Conservation (phyloP, 37 sponge, comb jelly and placozoan genomes). For the Oopsacas minuta region DNA sequence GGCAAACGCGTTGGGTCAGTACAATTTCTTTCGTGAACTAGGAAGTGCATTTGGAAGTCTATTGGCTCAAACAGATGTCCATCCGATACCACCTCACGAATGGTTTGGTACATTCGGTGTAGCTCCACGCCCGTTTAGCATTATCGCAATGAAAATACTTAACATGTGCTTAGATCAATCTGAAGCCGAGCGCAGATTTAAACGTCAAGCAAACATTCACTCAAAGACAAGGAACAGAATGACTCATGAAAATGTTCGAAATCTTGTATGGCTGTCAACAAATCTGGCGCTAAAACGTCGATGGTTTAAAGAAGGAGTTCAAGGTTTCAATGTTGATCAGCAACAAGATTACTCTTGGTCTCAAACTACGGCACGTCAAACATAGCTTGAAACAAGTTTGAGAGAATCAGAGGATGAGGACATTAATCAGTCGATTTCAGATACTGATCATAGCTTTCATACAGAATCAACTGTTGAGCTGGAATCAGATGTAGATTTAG, state of each 20-base stretch:
- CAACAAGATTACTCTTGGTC: background rate
- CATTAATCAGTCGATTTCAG: background rate
- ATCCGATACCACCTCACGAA: background rate
- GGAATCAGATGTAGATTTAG: background rate
- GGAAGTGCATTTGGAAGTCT: background rate
- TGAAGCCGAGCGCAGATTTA: background rate
- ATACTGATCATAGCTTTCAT: background rate
- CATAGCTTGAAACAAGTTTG: background rate
- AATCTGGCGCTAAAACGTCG: background rate
- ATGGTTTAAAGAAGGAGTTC: background rate
- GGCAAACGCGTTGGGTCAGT: background rate
- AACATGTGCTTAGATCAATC: background rate
- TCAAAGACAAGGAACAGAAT: background rate
- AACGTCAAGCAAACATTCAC: background rate
- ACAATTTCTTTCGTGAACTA: background rate
- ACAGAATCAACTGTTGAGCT: background rate
- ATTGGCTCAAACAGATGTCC: background rate
- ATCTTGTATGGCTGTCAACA: background rate
- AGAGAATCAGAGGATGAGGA: background rate
- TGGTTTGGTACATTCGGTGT: background rate
- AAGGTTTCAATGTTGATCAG: background rate
- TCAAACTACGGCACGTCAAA: background rate
- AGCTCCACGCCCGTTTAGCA: background rate
- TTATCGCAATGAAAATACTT: background rate
- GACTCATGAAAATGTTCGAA: background rate